Evolutionary conservation across 1,140 invertebrate genomes (phyloP).

Genomic region (Hydropsyche tenuis): DNA sequence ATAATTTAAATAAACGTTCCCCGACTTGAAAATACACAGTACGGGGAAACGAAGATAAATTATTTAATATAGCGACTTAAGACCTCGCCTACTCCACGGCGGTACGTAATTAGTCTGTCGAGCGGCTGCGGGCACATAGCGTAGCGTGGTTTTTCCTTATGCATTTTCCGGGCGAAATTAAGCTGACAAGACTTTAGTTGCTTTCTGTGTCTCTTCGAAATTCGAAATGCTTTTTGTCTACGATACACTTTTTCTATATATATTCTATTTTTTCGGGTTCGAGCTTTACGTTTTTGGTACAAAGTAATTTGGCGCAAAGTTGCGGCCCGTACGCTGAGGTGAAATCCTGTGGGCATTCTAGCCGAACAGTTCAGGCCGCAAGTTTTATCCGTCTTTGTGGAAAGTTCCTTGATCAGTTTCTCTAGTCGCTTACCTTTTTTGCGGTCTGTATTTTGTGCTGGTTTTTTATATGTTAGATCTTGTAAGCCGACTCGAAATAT

Average conservation of each 20-base stretch:
- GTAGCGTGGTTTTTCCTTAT: not conserved
- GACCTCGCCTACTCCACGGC: constrained; percentile 3
- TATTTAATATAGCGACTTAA: constrained; percentile 23
- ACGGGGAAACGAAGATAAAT: constrained; percentile 22
- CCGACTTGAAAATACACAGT: constrained; percentile 24
- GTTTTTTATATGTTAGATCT: constrained; percentile 24
- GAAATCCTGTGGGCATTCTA: constrained; percentile 43
- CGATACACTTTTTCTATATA: not conserved
- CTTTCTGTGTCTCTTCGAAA: constrained; percentile 21
- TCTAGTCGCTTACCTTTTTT: constrained; percentile 37
- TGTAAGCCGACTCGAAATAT: too few relatives aligned
- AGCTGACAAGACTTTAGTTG: constrained; percentile 2
- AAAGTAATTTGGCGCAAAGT: constrained; percentile 42
- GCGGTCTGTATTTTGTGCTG: constrained; percentile 21
- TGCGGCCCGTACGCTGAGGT: constrained; percentile 26
- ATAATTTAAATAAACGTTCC: constrained; percentile 23
- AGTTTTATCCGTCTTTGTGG: constrained; percentile 32
- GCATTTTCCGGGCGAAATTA: constrained; percentile 11
- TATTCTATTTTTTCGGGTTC: constrained; percentile 32
- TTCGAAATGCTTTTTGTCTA: constrained; percentile 4
- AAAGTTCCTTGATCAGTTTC: constrained; percentile 38
- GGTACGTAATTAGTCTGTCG: constrained; percentile 21
- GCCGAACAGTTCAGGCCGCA: constrained; percentile 30
- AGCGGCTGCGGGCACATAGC: not conserved
- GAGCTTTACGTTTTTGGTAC: constrained; percentile 36